Evolutionary conservation across 2,797 vertebrate species (phyloP).

Genomic region (Pipistrellus nathusii): DNA sequence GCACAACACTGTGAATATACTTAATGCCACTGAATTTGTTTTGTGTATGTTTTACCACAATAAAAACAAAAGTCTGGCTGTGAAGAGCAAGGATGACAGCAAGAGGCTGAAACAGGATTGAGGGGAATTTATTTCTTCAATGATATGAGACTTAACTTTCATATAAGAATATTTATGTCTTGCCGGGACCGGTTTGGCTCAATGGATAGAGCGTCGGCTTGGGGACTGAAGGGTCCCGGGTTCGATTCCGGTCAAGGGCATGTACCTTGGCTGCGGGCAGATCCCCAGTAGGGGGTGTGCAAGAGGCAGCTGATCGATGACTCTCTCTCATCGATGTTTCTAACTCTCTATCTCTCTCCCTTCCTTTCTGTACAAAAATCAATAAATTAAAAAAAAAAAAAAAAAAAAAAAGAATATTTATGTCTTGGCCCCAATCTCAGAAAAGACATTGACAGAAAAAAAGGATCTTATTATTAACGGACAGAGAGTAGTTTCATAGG

Average conservation of each 20-base stretch:
- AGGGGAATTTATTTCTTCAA: slow-evolving; percentile 16
- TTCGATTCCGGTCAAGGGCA: too few relatives aligned
- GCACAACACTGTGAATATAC: not conserved
- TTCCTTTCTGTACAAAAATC: too few relatives aligned
- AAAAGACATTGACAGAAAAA: not conserved
- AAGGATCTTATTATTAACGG: not conserved
- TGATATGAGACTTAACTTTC: not conserved
- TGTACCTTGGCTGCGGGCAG: too few relatives aligned
- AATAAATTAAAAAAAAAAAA: too few relatives aligned
- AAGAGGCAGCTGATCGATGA: too few relatives aligned
- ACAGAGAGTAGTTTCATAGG: not conserved
- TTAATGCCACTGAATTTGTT: not conserved
- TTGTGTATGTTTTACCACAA: slow-evolving; percentile 3
- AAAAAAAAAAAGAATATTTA: not conserved
- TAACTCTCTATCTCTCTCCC: too few relatives aligned
- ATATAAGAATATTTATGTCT: not conserved
- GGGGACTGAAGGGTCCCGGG: too few relatives aligned
- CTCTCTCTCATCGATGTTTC: too few relatives aligned
- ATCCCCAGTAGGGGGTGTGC: too few relatives aligned
- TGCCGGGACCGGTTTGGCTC: too few relatives aligned
- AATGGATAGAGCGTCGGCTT: too few relatives aligned
- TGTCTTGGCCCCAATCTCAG: not conserved
- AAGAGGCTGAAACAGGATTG: not conserved
- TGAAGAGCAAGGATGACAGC: not conserved
- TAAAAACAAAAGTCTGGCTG: not conserved